Evolutionary conservation across 2,113 vertebrate genomes (phyloP).

Genomic region (Hypocryptadius cinnamomeus): DNA sequence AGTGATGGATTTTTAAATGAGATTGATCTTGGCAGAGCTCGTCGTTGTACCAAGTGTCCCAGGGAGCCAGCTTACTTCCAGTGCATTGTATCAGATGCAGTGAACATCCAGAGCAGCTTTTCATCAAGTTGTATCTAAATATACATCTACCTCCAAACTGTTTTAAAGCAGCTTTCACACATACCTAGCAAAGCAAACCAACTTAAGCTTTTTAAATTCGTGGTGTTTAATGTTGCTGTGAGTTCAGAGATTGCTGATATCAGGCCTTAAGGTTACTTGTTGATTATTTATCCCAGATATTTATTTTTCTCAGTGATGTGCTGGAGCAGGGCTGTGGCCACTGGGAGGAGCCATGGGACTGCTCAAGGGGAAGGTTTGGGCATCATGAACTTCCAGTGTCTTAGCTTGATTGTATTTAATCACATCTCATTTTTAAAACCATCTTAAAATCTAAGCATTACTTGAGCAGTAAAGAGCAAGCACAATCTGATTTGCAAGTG

Average conservation of each 20-base stretch:
- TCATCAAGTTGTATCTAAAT: neutral
- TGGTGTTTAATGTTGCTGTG: neutral
- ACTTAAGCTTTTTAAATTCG: fast-evolving
- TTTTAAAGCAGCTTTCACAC: neutral
- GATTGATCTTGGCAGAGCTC: neutral
- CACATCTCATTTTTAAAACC: neutral
- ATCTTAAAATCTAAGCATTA: neutral
- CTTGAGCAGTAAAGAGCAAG: neutral
- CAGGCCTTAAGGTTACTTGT: neutral
- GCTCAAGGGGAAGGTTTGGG: neutral
- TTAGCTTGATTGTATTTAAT: neutral
- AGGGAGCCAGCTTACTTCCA: neutral
- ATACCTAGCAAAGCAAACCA: neutral
- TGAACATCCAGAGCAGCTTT: neutral
- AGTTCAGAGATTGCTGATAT: neutral
- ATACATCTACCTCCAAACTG: neutral
- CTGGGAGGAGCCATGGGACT: slow-evolving; percentile 31
- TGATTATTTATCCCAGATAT: neutral
- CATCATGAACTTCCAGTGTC: neutral
- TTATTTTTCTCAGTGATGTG: neutral
- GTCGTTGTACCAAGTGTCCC: neutral
- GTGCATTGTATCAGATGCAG: fast-evolving
- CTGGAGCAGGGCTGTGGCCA: neutral
- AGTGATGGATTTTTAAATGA: neutral
- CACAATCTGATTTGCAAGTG: neutral